Evolutionary conservation across 2,888 invertebrate species (phyloP).

Genomic region (Tinea semifulvella): DNA sequence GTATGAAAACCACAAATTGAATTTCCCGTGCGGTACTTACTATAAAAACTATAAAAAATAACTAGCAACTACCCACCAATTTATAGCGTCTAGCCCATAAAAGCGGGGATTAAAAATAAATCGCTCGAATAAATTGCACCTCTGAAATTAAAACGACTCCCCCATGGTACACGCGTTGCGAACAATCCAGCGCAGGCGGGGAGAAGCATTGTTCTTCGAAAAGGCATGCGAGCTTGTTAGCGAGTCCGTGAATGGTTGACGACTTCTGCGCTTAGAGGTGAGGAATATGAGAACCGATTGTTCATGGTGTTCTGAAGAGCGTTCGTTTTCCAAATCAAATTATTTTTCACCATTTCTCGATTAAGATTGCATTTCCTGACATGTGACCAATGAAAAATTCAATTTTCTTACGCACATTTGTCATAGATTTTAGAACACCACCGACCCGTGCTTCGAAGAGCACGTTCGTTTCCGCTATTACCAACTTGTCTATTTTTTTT

Average conservation of each 20-base stretch:
- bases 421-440: too few relatives aligned
- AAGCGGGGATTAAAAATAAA: conserved; percentile 67
- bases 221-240: conserved; percentile 46
- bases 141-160: conserved; percentile 55
- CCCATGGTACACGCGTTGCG: neutral
- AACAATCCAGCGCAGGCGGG: neutral
- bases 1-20: too few relatives aligned
- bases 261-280: conserved; percentile 27
- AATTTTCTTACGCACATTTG: too few relatives aligned
- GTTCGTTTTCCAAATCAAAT: too few relatives aligned
- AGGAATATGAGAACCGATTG: conserved; percentile 28
- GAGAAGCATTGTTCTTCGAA: conserved; percentile 2
- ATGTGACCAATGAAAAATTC: too few relatives aligned
- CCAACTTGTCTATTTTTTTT: too few relatives aligned
- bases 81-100: conserved; percentile 61
- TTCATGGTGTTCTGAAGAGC: neutral
- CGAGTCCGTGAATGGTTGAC: conserved; percentile 27
- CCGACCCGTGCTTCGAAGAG: too few relatives aligned
- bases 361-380: too few relatives aligned
- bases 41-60: conserved; percentile 41
- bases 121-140: conserved; percentile 67
- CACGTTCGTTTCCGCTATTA: too few relatives aligned
- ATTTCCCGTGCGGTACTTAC: too few relatives aligned
- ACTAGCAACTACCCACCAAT: conserved; percentile 53
- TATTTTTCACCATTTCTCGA: too few relatives aligned